Evolutionary conservation across 2,888 invertebrate species (phyloP).

Genomic region (Limnephilus marmoratus): DNA sequence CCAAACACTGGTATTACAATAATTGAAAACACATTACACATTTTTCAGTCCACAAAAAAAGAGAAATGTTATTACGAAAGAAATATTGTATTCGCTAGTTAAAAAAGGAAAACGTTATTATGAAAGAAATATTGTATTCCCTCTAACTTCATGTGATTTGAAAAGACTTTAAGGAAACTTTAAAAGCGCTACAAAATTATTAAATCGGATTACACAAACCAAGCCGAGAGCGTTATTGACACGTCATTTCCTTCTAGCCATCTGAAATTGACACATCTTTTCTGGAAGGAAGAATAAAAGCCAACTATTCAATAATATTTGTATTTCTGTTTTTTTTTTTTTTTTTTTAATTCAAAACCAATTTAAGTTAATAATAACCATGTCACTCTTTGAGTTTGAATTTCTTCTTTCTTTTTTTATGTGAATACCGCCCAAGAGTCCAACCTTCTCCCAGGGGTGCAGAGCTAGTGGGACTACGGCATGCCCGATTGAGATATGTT

Average conservation of each 20-base stretch:
- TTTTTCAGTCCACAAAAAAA: not conserved
- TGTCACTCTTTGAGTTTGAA: not conserved
- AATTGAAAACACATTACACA: not conserved
- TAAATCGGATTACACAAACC: not conserved
- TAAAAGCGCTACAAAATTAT: not conserved
- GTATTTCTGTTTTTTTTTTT: not conserved
- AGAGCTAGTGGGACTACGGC: too few species aligned
- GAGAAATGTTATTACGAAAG: not conserved
- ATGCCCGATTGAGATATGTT: too few species aligned
- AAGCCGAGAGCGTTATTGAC: not conserved
- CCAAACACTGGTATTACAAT: not conserved
- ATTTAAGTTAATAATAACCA: not conserved
- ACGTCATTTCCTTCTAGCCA: not conserved
- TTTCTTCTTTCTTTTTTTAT: too few species aligned
- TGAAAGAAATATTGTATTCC: not conserved
- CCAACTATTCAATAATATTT: not conserved
- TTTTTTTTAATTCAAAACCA: not conserved
- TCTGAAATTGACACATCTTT: not conserved
- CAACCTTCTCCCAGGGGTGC: too few species aligned
- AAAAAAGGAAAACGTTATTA: too few species aligned
- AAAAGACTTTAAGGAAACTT: not conserved
- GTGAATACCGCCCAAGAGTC: too few species aligned
- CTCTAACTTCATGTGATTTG: not conserved
- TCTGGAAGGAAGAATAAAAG: not conserved
- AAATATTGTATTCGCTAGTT: too few species aligned